Evolutionary conservation across 2,888 invertebrate genomes (phyloP).

Genomic region (Caradrina clavipalpis): DNA sequence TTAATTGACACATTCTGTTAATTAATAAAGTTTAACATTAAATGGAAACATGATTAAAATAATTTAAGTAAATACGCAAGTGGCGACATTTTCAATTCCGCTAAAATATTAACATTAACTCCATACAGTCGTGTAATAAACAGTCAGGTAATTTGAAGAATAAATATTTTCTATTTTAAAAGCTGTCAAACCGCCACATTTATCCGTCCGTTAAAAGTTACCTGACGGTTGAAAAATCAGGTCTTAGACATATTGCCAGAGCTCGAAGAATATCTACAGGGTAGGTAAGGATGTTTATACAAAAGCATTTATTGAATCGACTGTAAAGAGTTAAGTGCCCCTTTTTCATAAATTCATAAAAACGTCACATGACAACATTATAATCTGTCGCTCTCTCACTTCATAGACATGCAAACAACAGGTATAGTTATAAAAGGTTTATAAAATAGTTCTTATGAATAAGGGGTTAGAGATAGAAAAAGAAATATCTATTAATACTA

Average conservation of each 20-base stretch:
- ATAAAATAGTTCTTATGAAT: conserved; percentile 4
- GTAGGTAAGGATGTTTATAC: not conserved
- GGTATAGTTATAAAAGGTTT: conserved; percentile 22
- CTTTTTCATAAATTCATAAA: conserved; percentile 10
- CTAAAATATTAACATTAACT: not conserved
- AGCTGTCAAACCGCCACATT: not conserved
- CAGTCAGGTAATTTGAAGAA: too few relatives aligned
- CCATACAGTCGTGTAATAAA: conserved; percentile 10
- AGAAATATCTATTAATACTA: conserved; percentile 3
- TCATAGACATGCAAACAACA: conserved; percentile 40
- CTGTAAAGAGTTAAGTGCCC: conserved; percentile 9
- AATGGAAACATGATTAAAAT: not conserved
- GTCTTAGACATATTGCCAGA: not conserved
- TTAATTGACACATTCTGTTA: too few relatives aligned
- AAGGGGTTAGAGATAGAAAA: not conserved
- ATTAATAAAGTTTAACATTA: too few relatives aligned
- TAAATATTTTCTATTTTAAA: too few relatives aligned
- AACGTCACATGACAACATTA: conserved; percentile 4
- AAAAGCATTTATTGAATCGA: not conserved
- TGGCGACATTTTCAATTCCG: conserved; percentile 1
- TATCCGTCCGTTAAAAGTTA: not conserved
- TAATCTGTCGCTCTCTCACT: conserved; percentile 11
- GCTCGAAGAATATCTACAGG: not conserved
- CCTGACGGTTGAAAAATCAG: not conserved
- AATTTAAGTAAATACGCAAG: not conserved